Evolutionary conservation across 2,797 vertebrate species (phyloP), one percentile per base, ranked within the genome.

Genomic region (Choloepus didactylus): DNA sequence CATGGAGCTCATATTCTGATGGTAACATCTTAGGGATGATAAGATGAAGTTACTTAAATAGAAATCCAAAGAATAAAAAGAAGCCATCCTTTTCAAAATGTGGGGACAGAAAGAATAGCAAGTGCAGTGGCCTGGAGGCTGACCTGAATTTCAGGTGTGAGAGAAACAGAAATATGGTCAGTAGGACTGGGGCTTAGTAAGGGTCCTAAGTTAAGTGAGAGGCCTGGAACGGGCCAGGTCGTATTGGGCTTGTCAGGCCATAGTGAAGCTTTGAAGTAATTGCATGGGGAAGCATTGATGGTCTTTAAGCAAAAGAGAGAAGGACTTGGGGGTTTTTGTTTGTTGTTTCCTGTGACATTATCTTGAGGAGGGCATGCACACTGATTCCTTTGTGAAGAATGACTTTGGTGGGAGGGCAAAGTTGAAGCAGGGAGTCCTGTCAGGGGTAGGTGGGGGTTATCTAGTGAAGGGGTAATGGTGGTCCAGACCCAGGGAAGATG

Each of bases 291-390:
- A 83, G 23, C 8, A 4, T 25, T 67, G 46, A 69, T 0, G 56
- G 2, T 14, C 56, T 86, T 86, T 35, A 66, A 72, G 23, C 64
- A 73, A 46, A 54, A 31, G 79, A 88, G 46, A 89, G 56, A 64
- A 91, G 75, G 66, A 87, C 35, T 19, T 21, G 54, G 75, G 87
- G 25, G 27, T 59, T 93, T 80, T 66, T 66, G 35, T 35, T 35
- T 35, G 35, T 76, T 19, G 21, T 72, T 95, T 85, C 59, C 76
- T 75, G 87, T 92, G 75, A 60, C n/a, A 25, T 51, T 83, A 59
- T 56, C 92, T 95, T 87, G 70, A 21, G 79, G 64, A 64, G 19
- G 44, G 35, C 35, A 35, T 35, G 38, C 49, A 66, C 21, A 29
- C 1, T 75, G 81, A 38, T 69, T 80, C 38, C n/a, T 56, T 25